Evolutionary conservation across 2,888 invertebrate species (phyloP), one percentile per base, ranked within the genome.

Genomic region (Drosophila crucigera): DNA sequence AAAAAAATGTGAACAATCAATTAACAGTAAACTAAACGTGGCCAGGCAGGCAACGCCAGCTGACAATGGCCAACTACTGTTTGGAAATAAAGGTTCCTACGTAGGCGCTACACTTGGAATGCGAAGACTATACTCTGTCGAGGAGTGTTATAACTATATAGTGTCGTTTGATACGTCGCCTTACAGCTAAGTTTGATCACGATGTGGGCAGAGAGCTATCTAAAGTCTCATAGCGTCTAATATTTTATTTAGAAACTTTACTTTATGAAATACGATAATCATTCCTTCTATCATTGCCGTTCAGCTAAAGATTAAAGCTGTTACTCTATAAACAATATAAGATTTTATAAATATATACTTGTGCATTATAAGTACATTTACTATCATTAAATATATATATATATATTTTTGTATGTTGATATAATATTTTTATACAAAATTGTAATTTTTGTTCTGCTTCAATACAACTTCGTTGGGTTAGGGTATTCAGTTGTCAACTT

Each of bases 31-130:
- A 76, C 70, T 67, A 76, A 69, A 78, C 68, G 75, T 67, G 74
- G 76, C 71, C 68, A 78, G 76, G 56, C 73, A 54, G 66, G 56
- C 86, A 80, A 70, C 68, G 66, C 71, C 76, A 69, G 49, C 72
- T 52, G 68, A 83, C 85, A 89, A 87, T 81, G 76, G 65, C 49
- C 77, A 87, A 87, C 88, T 84, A 89, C 85, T 87, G 86, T 86
- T 77, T 82, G 72, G 70, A 76, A 70, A 65, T 59, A 56, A 37
- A 7, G 25, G 22, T 47, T 49, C 33, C 35, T 54, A 25, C 25
- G 14, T 19, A 55, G 59, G 63, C 62, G 63, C 61, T 76, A 54
- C 53, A 59, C 31, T 53, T 47, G 35, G 47, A 37, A 28, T 49
- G 49, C 35, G 25, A 25, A 49, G 61, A 9, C 41, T 19, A 19